Base-by-base conservation (phyloP, 1,140 invertebrate genomes). In the Sesamia nonagrioides region DNA sequence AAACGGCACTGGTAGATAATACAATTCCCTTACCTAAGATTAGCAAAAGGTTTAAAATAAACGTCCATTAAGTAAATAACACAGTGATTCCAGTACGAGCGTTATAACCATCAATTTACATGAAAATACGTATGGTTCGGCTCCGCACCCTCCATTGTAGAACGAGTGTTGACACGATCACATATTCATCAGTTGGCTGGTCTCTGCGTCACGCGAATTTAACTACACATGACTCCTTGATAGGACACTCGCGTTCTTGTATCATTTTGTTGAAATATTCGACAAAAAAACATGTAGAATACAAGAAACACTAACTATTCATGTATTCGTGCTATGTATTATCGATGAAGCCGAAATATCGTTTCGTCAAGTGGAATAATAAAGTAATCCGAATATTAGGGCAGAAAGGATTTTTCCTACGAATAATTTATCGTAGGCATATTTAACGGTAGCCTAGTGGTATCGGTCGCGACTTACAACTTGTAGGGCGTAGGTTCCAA, bases 171-270 rank as follows among this genome's bases (percentile, higher is more conserved):
- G 78, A 83, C 78, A 61, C 48, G 61, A 75, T 81, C 82, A 86
- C 83, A 86, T 86, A 84, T 86, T 86, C 84, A 86, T 86, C 82
- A 83, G 63, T 27, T 79, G 61, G 52, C 52, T 35, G 61, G 52
- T 60, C 21, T 73, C 69, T 58, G 68, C 80, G 75, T 80, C 80
- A 81, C 74, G 80, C 48, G 45, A 42, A 79, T 79, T 84, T 79
- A 84, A 84, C 71, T 82, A 60, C 42, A 76, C 63, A 60, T 68
- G 40, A 76, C 74, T 75, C 68, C 77, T 79, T 56, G 50, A 71
- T 54, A 18, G 60, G 48, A 75, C 52, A 74, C 58, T 68, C 50
- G 63, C 50, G 27, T 77, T 18, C 58, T 52, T 77, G 27, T 66
- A 56, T 68, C 52, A 75, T 58, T 42, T 73, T 54, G 33, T 54